Conservation (phyloP, 2,888 invertebrate species). For the Andricus quercusramuli region DNA sequence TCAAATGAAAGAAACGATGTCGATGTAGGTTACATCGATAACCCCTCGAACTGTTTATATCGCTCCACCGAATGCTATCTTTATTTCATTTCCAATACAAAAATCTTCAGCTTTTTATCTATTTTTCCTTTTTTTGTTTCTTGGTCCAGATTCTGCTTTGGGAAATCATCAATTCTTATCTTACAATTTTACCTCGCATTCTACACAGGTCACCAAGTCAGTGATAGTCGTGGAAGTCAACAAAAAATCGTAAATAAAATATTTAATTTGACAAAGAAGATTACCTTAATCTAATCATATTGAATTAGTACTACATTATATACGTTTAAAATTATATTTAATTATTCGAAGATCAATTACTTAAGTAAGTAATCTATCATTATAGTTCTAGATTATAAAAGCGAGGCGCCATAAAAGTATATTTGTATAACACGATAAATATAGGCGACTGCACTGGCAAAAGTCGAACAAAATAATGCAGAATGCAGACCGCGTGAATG, state of each 20-base stretch:
- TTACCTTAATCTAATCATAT: too few relatives aligned
- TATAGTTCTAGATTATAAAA: neutral
- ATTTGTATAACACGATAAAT: neutral
- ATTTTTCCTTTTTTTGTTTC: too few relatives aligned
- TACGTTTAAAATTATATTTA: too few relatives aligned
- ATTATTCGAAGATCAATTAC: neutral
- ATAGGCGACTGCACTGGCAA: neutral
- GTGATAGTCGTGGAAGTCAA: too few relatives aligned
- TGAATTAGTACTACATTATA: too few relatives aligned
- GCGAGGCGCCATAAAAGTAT: neutral
- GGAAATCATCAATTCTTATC: too few relatives aligned
- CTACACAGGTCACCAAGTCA: too few relatives aligned
- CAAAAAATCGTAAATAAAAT: too few relatives aligned
- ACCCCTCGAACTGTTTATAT: slow-evolving; percentile 35
- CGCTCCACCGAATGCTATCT: slow-evolving; percentile 12
- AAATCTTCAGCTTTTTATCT: neutral
- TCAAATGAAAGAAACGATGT: slow-evolving; percentile 17
- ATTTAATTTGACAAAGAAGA: too few relatives aligned
- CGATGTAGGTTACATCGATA: slow-evolving; percentile 37
- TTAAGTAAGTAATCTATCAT: neutral
- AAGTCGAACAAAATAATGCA: neutral
- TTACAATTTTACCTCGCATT: too few relatives aligned
- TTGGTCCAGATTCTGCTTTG: too few relatives aligned
- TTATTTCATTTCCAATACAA: slow-evolving; percentile 30
- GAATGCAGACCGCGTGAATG: slow-evolving; percentile 31